Base-by-base conservation (phyloP, 2,113 vertebrate species). In the Sciurus niger region DNA sequence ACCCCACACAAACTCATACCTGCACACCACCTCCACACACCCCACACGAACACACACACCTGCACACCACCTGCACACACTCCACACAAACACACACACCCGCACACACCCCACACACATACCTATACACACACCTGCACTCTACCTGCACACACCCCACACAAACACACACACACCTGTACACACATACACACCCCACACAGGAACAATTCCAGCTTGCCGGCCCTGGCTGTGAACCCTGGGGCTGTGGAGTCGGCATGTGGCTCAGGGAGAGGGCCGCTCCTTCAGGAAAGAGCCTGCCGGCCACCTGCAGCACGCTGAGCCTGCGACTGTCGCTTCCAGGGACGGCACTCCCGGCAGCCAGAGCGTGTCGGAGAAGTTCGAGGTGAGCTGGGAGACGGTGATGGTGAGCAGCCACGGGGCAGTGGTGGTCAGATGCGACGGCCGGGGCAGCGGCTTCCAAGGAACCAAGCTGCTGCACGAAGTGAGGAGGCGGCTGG, bases 351-450 rank as follows among this genome's bases (percentile, higher is more conserved):
- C 99, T 0, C 99, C 99, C 0, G 99, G 99, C 74, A 99, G 99
- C 89, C 99, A 99, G 99, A 98, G 98, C 0, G 99, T 99, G 87
- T 98, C 99, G 0, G 99, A 99, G 98, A 98, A 85, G 82, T 99
- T 99, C 32, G 97, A 98, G 80, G 96, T 99, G 97, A 99, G 99
- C 92, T 99, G 99, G 99, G 98, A 99, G 43, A 99, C 99, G 0
- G 99, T 98, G 48, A 98, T 99, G 98, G 99, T 99, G 98, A 99
- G 99, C 98, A 99, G 99, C 94, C 99, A 99, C 16, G 98, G 98
- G 0, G 98, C 98, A 32, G 98, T 99, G 0, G 99, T 99, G 96
- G 97, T 99, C 37, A 99, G 98, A 18, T 99, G 99, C 0, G 99
- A 99, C 0, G 99, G 99, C 0, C 99, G 99, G 0, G 99, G 99